Base-by-base conservation (phyloP, 2,113 vertebrate genomes). In the Limanda limanda region DNA sequence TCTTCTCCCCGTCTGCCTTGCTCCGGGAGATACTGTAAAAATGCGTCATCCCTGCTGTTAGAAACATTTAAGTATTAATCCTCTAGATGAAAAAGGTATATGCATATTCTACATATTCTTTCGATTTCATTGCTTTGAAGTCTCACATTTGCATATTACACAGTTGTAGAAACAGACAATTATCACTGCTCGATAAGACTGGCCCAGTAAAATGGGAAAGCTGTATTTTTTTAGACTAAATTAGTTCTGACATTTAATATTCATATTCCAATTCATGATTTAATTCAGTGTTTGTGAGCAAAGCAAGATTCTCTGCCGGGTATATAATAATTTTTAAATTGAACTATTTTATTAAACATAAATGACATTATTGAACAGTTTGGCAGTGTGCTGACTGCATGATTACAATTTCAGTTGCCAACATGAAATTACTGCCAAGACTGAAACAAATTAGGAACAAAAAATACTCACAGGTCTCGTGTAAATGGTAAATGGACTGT, bases 111-210 rank as follows among this genome's bases (percentile, higher is more conserved):
- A 54, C 20, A 23, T 5, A 64, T 51, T 72, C 67, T 57, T 61
- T 73, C n/a, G 63, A 65, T 66, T 70, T 68, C 18, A 62, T 3
- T 65, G 74, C 79, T 89, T 84, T 92, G 81, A 88, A 80, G 83
- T 85, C 45, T 45, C 66, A 31, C 31, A 85, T 84, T 86, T 83
- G 67, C 71, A 84, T 67, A 63, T 81, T 51, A 23, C 68, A 35
- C 68, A 56, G 24, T 75, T 77, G 58, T 67, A 54, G 21, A 83
- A 84, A 37, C 52, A 15, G 37, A 61, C 42, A 52, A n/a, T 76
- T 61, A 35, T 75, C 37, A 12, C 48, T 11, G 17, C 45, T 24
- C 11, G 45, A 13, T 47, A 4, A 71, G 35, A 78, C 21, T 21
- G 20, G 20, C 54, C 24, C 31, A 17, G 55, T 63, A 20, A 78